Conservation (phyloP, 2,888 invertebrate genomes). For the Heteropelma amictum region DNA sequence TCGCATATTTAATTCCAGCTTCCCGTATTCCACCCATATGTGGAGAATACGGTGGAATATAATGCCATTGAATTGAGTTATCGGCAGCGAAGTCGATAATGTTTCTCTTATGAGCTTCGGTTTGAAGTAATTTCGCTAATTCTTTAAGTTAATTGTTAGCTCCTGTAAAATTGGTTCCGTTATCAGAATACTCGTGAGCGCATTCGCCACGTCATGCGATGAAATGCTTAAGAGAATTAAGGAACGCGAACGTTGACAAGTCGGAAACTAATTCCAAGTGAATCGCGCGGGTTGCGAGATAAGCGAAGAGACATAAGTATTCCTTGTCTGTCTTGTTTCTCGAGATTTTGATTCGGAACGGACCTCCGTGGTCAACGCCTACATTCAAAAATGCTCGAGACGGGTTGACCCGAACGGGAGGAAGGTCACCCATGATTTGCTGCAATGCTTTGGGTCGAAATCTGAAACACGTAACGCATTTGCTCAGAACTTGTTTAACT, state of each 20-base stretch:
- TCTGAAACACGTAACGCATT: slow-evolving; percentile 49
- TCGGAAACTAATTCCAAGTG: slow-evolving; percentile 41
- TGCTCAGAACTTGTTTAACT: slow-evolving; percentile 30
- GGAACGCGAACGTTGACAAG: slow-evolving; percentile 26
- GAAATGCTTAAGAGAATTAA: slow-evolving; percentile 44
- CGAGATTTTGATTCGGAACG: slow-evolving; percentile 34
- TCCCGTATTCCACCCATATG: slow-evolving; percentile 30
- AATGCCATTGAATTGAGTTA: slow-evolving; percentile 25
- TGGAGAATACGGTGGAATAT: slow-evolving; percentile 20
- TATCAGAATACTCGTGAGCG: slow-evolving; percentile 35
- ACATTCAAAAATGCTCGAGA: slow-evolving; percentile 24
- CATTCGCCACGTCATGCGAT: slow-evolving; percentile 24
- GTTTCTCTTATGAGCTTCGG: neutral
- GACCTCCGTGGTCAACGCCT: slow-evolving; percentile 46
- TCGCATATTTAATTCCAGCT: slow-evolving; percentile 20
- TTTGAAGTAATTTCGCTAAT: slow-evolving; percentile 8
- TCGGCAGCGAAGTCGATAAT: slow-evolving; percentile 1
- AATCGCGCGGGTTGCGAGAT: slow-evolving; percentile 41
- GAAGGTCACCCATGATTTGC: slow-evolving; percentile 39
- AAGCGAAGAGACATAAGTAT: slow-evolving; percentile 44
- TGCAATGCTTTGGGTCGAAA: slow-evolving; percentile 19
- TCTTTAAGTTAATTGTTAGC: slow-evolving; percentile 38
- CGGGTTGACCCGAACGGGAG: slow-evolving; percentile 15
- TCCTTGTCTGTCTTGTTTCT: slow-evolving; percentile 13
- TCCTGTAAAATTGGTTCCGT: slow-evolving; percentile 50